Conservation (phyloP, 2,888 invertebrate genomes). For the Synergus umbraculus region DNA sequence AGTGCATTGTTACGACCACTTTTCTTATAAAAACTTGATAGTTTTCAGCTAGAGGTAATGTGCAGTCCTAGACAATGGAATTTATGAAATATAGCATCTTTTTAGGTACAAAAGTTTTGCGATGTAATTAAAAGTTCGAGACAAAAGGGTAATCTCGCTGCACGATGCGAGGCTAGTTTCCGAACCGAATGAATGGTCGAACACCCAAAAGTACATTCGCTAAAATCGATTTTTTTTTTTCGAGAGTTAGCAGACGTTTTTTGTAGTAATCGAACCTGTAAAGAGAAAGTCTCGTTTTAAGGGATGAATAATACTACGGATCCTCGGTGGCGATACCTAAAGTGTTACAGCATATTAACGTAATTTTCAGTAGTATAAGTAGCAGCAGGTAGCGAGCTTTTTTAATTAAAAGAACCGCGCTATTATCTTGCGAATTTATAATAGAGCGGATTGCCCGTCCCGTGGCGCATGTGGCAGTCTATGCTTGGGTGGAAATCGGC, state of each 20-base stretch:
- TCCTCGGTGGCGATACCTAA: slow-evolving; percentile 23
- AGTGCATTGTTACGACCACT: too few relatives aligned
- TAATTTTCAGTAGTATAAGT: slow-evolving; percentile 60
- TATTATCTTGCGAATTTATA: slow-evolving; percentile 72
- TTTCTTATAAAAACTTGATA: not conserved
- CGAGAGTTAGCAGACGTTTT: not conserved
- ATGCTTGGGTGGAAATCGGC: slow-evolving; percentile 44
- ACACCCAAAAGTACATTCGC: slow-evolving; percentile 12
- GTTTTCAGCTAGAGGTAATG: slow-evolving; percentile 20
- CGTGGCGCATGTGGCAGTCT: slow-evolving; percentile 50
- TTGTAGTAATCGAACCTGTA: slow-evolving; percentile 25
- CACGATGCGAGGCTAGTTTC: slow-evolving; percentile 12
- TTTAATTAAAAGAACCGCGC: slow-evolving; percentile 72
- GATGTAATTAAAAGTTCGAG: slow-evolving; percentile 40
- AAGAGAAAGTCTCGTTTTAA: slow-evolving; percentile 23
- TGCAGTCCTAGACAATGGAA: slow-evolving; percentile 31
- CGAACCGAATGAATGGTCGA: slow-evolving; percentile 23
- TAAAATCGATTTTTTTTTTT: slow-evolving; percentile 19
- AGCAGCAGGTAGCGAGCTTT: slow-evolving; percentile 60
- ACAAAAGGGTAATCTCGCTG: slow-evolving; percentile 25
- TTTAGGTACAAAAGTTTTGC: slow-evolving; percentile 29
- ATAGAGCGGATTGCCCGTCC: slow-evolving; percentile 57
- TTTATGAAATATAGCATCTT: slow-evolving; percentile 35
- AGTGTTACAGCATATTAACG: slow-evolving; percentile 59
- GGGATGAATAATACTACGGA: slow-evolving; percentile 1